Base-by-base conservation (phyloP, 1,140 invertebrate genomes). In the Musca domestica region DNA sequence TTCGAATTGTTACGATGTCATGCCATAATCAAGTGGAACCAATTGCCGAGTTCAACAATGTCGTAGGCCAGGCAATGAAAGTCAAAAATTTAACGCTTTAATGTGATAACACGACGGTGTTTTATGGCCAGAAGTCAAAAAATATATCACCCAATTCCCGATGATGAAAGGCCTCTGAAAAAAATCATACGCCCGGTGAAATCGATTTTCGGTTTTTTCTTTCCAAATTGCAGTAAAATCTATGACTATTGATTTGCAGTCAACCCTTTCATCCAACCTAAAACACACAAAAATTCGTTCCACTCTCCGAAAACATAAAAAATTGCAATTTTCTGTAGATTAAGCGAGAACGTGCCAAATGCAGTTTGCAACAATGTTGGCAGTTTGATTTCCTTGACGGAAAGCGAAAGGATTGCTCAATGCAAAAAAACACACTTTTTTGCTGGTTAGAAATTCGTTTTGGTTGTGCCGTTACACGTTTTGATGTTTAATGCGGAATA, bases 401-500 rank as follows among this genome's bases (percentile, higher is more conserved):
- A 41, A 41, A 5, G 34, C 27, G 9, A 41, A 41, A 41, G 34
- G 34, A 41, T 41, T 41, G 34, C 12, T 10, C 2, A 12, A 10
- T 41, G 34, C 34, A 41, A 41, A 41, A 41, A 41, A 41, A 7
- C 6, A 41, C 34, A 5, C 64, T 22, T 51, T 51, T 41, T 65
- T 65, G n/a, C n/a, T n/a, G 41, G 41, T 46, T 10, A 23, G 27
- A 34, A 71, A 79, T 80, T 79, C 76, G 77, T 71, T 77, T 68
- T 80, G 77, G 77, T 80, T 73, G 71, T 71, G 61, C 64, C 73
- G 69, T 66, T 73, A 72, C 70, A 72, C 56, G 70, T 73, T 68
- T 69, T 74, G 74, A 66, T 71, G 67, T 10, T 25, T n/a, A 19
- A 41, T 48, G 19, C 10, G 20, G 14, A 27, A 3, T 56, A 19